These are phyloP conservation scores for Ailurus styani DNA, from an alignment of 2,113 vertebrate genomes.

Conservation along the genomic window DNA sequence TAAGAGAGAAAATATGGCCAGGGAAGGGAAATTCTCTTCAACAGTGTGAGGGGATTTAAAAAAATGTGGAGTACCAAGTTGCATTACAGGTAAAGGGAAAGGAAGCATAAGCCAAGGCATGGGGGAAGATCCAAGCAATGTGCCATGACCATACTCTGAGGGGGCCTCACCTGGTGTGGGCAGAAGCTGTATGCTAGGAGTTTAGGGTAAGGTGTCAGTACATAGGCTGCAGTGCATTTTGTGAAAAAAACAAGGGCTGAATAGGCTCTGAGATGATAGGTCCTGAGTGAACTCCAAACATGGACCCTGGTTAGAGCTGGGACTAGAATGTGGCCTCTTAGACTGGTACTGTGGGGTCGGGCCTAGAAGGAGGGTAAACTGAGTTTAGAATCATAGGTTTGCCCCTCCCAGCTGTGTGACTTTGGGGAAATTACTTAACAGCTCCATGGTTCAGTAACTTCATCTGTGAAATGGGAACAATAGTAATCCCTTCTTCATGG, in stretches of 20 bases:
- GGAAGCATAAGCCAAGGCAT: not conserved
- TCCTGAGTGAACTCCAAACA: not conserved
- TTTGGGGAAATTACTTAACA: not conserved
- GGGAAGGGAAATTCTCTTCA: not conserved
- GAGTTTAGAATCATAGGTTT: not conserved
- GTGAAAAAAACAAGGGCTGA: not conserved
- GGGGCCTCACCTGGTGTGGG: not conserved
- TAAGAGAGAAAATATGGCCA: not conserved
- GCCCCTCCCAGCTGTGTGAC: not conserved
- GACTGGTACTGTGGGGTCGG: not conserved
- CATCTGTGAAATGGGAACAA: not conserved
- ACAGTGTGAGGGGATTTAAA: not conserved
- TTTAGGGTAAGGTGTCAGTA: not conserved
- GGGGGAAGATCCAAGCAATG: not conserved
- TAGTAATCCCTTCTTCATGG: not conserved
- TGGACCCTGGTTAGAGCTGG: not conserved
- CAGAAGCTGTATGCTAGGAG: not conserved
- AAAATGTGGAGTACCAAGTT: not conserved
- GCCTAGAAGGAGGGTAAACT: not conserved
- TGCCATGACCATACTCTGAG: not conserved
- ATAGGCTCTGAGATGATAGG: not conserved
- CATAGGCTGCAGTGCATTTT: not conserved
- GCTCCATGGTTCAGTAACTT: not conserved
- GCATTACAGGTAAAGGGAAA: not conserved
- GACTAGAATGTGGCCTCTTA: not conserved